Conservation (phyloP, 2,113 vertebrate genomes). For the Vanacampus margaritifer region DNA sequence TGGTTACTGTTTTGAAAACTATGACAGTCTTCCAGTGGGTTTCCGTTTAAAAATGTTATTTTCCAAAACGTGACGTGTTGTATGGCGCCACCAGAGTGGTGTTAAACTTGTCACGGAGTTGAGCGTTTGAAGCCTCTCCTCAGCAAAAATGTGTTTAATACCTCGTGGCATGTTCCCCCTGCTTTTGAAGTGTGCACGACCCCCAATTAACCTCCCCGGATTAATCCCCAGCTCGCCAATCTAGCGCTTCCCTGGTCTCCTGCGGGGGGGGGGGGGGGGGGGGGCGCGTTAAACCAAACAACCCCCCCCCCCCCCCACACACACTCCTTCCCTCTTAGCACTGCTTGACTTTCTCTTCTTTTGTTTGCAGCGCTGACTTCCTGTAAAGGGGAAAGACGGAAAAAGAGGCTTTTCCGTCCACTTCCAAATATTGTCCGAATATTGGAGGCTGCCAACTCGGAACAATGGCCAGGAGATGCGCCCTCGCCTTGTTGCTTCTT, state of each 20-base stretch:
- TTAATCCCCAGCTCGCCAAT: slow-evolving; percentile 45
- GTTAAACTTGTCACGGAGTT: slow-evolving; percentile 32
- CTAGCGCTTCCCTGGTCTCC: slow-evolving; percentile 27
- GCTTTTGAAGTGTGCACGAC: slow-evolving; percentile 45
- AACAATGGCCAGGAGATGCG: slow-evolving; percentile 50
- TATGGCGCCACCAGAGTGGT: slow-evolving; percentile 13
- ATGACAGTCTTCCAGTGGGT: background rate
- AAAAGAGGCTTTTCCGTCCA: slow-evolving; percentile 15
- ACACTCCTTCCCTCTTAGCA: slow-evolving; percentile 26
- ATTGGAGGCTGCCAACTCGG: slow-evolving; percentile 28
- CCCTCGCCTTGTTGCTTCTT: slow-evolving; percentile 45
- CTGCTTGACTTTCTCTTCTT: slow-evolving; percentile 42
- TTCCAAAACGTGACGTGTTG: slow-evolving; percentile 24
- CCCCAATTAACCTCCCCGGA: slow-evolving; percentile 45
- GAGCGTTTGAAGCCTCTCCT: slow-evolving; percentile 10
- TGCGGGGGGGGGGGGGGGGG: background rate
- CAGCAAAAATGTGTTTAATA: slow-evolving; percentile 48
- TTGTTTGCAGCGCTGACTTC: slow-evolving; percentile 42
- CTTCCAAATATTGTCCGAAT: slow-evolving; percentile 11
- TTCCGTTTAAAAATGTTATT: background rate
- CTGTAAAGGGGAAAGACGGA: slow-evolving; percentile 26
- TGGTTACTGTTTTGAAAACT: too few relatives aligned
- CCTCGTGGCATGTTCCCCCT: slow-evolving; percentile 34
- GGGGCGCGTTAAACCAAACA: slow-evolving; percentile 21
- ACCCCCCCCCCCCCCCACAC: slow-evolving; percentile 9